phyloP scores from a whole-genome alignment of 1,140 invertebrate genomes.

The Scaptodrosophila lebanonensis region DNA sequence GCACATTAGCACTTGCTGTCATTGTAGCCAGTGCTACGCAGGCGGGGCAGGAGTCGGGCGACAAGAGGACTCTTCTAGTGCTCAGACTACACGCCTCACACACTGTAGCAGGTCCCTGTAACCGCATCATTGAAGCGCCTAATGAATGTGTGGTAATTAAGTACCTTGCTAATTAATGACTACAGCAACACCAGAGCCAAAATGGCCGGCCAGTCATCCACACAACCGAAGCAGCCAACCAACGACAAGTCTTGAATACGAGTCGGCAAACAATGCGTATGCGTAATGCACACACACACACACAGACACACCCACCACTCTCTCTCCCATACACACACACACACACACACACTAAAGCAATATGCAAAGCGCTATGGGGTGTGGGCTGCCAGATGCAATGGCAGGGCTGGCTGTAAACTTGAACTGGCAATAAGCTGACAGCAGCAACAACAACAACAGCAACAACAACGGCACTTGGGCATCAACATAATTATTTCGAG shows the following conservation, averaged over 20 bases:
- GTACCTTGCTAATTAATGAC: conserved; percentile 77
- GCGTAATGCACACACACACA: conserved; percentile 37
- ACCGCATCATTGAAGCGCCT: conserved; percentile 67
- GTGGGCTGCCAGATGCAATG: too few species aligned
- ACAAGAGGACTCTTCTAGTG: too few species aligned
- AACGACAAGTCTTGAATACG: conserved; percentile 52
- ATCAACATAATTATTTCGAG: conserved; percentile 53
- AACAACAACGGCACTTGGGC: conserved; percentile 4
- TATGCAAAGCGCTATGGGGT: conserved; percentile 15
- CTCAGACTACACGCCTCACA: too few species aligned
- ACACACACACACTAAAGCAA: not conserved
- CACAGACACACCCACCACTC: not conserved
- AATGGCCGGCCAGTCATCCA: not conserved
- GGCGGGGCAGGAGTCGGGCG: too few species aligned
- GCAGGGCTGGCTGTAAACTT: conserved; percentile 40
- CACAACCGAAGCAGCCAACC: conserved; percentile 12
- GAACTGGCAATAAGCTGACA: conserved; percentile 36
- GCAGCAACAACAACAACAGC: conserved; percentile 27
- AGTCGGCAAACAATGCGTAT: conserved; percentile 57
- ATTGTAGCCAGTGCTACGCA: conserved; percentile 17
- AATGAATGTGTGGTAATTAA: conserved; percentile 77
- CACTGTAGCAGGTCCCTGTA: too few species aligned
- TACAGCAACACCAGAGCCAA: conserved; percentile 51
- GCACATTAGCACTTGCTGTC: conserved; percentile 53
- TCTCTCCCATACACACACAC: too few species aligned